Evolutionary conservation across 2,888 invertebrate genomes (phyloP), one percentile per base, ranked within the genome.

Genomic region (Mimachlamys varia): DNA sequence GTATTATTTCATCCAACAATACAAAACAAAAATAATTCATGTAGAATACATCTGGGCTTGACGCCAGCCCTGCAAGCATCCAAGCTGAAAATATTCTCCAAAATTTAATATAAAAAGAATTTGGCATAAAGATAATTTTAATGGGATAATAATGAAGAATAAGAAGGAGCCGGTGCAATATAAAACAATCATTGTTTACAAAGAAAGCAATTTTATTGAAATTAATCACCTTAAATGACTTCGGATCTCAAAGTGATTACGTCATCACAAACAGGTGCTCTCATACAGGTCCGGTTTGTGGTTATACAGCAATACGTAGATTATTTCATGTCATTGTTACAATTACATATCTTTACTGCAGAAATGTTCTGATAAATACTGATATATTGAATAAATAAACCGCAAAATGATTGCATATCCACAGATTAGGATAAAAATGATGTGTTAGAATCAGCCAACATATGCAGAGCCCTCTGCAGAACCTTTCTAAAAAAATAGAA

Each of bases 121-220:
- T 76, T 76, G 76, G 76, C 76, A 76, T 76, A 76, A 76, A 76
- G 76, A 76, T 76, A 76, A 76, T 27, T 76, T 76, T 76, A 76
- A 76, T 76, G 76, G 27, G 12, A 76, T 33, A 33, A 76, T 76
- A 33, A 76, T 76, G 27, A 76, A 33, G 33, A 33, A 33, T 27
- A 22, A 27, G 33, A 33, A 76, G 76, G 33, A 76, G 33, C 33
- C 76, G 10, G 12, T 12, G 27, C 15, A 33, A 76, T 76, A 76
- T 33, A 76, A 33, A 76, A 76, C 27, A 76, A 7, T 0, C 12
- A 22, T 33, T 33, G 27, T 76, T 76, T 76, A 33, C 17, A 76
- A 76, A 27, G 76, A 76, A 76, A 76, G 10, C 33, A 76, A 76
- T 76, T 76, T 33, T 76, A 76, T 76, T 76, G 76, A 76, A 76